Evolutionary conservation across 1,140 invertebrate genomes (phyloP).

Genomic region (Habropoda laboriosa): DNA sequence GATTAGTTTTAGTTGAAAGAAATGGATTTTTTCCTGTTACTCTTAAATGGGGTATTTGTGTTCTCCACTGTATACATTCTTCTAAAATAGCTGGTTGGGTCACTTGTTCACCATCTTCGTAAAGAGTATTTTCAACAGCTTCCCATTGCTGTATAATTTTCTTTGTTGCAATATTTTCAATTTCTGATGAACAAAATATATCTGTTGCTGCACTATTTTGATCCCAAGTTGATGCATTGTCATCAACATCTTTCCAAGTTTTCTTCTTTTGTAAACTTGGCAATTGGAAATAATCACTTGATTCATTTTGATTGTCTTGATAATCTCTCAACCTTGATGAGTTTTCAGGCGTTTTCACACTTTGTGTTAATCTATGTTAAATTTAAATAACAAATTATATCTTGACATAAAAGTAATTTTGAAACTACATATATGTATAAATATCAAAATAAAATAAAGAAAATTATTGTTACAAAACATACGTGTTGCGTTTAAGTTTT

Average conservation of each 20-base stretch:
- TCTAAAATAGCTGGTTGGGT: conserved; percentile 57
- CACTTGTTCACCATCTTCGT: conserved; percentile 67
- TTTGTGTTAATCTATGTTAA: conserved; percentile 39
- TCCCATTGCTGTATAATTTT: conserved; percentile 75
- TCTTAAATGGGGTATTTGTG: conserved; percentile 74
- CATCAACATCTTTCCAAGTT: conserved; percentile 32
- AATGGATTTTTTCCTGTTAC: conserved; percentile 67
- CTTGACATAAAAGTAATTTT: background rate
- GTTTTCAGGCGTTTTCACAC: conserved; percentile 42
- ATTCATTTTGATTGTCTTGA: conserved; percentile 15
- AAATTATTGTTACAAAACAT: conserved; percentile 19
- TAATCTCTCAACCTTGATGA: conserved; percentile 9
- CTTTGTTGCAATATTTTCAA: conserved; percentile 69
- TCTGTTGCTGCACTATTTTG: conserved; percentile 64
- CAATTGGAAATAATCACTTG: conserved; percentile 35
- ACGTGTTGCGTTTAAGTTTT: conserved; percentile 51
- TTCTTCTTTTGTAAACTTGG: conserved; percentile 52
- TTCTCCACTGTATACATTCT: conserved; percentile 78
- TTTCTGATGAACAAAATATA: conserved; percentile 72
- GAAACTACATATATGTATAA: background rate
- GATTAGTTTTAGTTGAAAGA: conserved; percentile 17
- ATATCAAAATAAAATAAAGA: background rate
- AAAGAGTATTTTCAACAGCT: conserved; percentile 73
- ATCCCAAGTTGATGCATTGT: conserved; percentile 57
- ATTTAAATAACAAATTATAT: background rate